Conservation (phyloP, 1,140 invertebrate genomes). For the Ptiloglossa arizonensis region DNA sequence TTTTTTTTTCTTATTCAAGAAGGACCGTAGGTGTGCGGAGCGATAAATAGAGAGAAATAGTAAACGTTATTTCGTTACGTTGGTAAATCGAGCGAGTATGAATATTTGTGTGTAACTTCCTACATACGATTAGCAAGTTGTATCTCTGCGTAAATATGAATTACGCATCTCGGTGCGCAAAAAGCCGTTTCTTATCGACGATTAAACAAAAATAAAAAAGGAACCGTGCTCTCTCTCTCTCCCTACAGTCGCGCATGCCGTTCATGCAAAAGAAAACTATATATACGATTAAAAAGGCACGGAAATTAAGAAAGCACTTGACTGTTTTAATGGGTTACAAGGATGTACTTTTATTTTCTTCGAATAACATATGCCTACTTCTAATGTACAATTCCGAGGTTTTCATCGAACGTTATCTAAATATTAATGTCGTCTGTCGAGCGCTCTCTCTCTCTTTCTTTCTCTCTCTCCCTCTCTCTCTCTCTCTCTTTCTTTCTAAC, state of each 20-base stretch:
- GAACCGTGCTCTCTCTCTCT: constrained; percentile 36
- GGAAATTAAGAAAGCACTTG: constrained; percentile 77
- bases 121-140: constrained; percentile 27
- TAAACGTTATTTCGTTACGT: constrained; percentile 9
- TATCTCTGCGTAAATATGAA: constrained; percentile 10
- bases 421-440: constrained; percentile 26
- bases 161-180: neutral
- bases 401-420: constrained; percentile 40
- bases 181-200: neutral
- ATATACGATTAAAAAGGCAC: constrained; percentile 72
- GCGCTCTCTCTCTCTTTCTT: neutral
- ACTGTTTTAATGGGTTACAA: constrained; percentile 66
- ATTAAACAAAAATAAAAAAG: constrained; percentile 14
- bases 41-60: constrained; percentile 20
- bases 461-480: neutral
- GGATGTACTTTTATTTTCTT: constrained; percentile 66
- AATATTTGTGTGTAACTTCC: constrained; percentile 13
- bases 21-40: neutral
- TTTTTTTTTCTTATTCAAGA: neutral
- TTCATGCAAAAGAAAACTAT: constrained; percentile 42
- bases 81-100: constrained; percentile 2
- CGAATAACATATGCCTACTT: constrained; percentile 65
- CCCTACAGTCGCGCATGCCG: constrained; percentile 1
- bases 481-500: neutral
- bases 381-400: constrained; percentile 66